Evolutionary conservation across 2,113 vertebrate genomes (phyloP).

Genomic region (Tachycineta bicolor): DNA sequence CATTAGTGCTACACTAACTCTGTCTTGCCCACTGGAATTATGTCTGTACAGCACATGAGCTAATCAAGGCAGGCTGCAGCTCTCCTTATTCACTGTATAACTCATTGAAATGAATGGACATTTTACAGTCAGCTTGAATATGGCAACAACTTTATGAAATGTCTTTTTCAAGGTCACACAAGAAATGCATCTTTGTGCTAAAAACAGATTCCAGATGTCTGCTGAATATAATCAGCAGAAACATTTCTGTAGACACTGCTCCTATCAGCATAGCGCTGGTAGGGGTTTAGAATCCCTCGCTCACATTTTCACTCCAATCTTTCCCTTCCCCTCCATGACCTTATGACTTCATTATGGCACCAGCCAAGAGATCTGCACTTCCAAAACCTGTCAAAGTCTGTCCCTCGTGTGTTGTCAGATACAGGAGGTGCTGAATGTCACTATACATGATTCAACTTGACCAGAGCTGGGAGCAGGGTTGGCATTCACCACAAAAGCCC

Average conservation of each 20-base stretch:
- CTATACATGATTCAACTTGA: neutral
- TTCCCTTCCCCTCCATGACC: neutral
- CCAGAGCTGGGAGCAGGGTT: neutral
- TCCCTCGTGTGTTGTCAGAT: fast-evolving
- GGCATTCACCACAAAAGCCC: neutral
- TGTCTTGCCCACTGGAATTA: neutral
- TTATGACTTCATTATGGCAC: neutral
- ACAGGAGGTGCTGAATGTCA: neutral
- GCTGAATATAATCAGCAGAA: neutral
- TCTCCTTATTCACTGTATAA: neutral
- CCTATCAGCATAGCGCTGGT: neutral
- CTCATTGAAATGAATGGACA: neutral
- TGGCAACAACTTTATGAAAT: neutral
- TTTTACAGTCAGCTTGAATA: neutral
- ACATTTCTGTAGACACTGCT: neutral
- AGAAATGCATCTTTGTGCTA: conserved; percentile 9
- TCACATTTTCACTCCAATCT: neutral
- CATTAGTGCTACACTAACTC: neutral
- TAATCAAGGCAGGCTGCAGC: neutral
- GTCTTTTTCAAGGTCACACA: conserved; percentile 7
- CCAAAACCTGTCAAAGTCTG: neutral
- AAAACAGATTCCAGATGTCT: conserved; percentile 31
- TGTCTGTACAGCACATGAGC: neutral
- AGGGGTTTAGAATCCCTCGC: neutral
- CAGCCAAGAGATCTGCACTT: neutral